phyloP scores from a whole-genome alignment of 92 coral and sea anemone genomes.

The Epizoanthus fatuus region DNA sequence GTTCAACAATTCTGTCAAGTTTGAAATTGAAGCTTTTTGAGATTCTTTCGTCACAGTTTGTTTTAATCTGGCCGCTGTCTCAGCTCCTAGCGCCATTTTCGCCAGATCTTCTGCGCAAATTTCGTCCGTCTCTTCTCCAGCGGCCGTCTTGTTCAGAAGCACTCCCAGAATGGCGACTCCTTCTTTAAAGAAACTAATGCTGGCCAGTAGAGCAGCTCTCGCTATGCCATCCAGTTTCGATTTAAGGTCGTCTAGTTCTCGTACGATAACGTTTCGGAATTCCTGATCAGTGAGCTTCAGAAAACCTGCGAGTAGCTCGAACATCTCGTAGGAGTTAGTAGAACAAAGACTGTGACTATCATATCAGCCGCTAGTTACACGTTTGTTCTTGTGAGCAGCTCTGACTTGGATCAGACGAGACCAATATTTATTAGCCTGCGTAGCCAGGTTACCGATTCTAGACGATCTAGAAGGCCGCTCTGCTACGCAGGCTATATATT shows the following conservation, averaged over 20 bases:
- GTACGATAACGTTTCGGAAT: constrained; percentile 8
- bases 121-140: neutral
- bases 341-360: too few relatives aligned
- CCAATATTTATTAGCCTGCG: too few relatives aligned
- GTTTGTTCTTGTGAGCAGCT: too few relatives aligned
- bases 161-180: constrained; percentile 15
- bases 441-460: too few relatives aligned
- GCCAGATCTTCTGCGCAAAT: neutral
- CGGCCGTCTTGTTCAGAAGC: neutral
- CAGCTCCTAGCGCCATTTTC: neutral
- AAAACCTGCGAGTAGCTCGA: neutral
- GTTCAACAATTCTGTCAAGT: neutral
- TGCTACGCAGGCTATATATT: too few relatives aligned
- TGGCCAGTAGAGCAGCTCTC: constrained; percentile 6
- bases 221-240: neutral
- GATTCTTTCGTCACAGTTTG: constrained; percentile 1
- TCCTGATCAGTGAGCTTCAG: neutral
- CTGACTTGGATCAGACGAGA: too few relatives aligned
- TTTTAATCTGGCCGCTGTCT: neutral
- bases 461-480: too few relatives aligned
- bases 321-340: too few relatives aligned
- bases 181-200: too few relatives aligned
- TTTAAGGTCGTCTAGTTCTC: constrained; percentile 4
- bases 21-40: neutral
- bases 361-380: too few relatives aligned